Base-by-base conservation (phyloP, 2,113 vertebrate genomes). In the Eupsittula cactorum region DNA sequence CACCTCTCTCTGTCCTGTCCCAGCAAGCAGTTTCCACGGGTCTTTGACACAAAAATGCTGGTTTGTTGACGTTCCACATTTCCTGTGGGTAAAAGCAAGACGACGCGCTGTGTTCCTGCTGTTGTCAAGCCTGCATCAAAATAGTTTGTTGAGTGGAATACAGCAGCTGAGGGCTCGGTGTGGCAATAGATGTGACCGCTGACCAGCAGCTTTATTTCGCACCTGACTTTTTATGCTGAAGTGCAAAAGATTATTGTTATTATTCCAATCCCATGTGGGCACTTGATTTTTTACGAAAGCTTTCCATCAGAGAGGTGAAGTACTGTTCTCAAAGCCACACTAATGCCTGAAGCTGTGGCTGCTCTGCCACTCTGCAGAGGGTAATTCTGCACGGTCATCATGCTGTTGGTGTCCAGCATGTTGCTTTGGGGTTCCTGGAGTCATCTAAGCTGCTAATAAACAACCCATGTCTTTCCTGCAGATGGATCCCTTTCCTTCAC, bases 401-500 rank as follows among this genome's bases (percentile, higher is more conserved):
- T 60, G 55, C 71, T 65, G 82, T 67, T 77, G 71, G n/a, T 83
- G 63, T 81, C 84, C n/a, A 87, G 70, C 41, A 16, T 21, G 27
- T 65, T 77, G 77, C 90, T 86, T 52, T 85, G 81, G 86, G 83
- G 80, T 79, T 91, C 69, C 80, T 79, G 77, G 59, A 80, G 64
- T 77, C 87, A 63, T 67, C 59, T 46, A 82, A 87, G 42, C 57
- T 89, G 53, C 70, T 89, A 93, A 89, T 82, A 91, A 95, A 92
- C 74, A 89, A n/a, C 41, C 52, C 31, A 46, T 4, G 4, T 79
- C 77, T 76, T 81, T 86, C 65, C 69, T 89, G 68, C 0, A 3
- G 53, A 89, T n/a, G 57, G 60, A 77, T 92, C 71, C 79, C 59
- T 83, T 93, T 52, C 39, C 74, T 89, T 68, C 83, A 55, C 46